phyloP scores from a whole-genome alignment of 2,888 invertebrate species.

The Melanotus villosus region DNA sequence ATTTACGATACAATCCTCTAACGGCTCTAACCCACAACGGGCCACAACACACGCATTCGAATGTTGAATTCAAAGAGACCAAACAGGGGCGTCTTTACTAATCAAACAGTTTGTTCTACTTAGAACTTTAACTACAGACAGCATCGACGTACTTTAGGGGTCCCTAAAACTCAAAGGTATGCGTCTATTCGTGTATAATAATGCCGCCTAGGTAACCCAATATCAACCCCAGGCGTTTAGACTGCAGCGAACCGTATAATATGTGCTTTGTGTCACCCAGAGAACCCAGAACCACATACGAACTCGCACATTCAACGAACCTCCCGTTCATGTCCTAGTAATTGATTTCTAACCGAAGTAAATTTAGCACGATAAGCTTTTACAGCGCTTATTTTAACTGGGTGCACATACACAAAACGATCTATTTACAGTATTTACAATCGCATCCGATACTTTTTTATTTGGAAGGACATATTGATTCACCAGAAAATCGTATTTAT shows the following conservation, averaged over 20 bases:
- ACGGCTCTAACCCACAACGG: too few relatives aligned
- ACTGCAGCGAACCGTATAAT: slow-evolving; percentile 37
- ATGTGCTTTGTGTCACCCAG: slow-evolving; percentile 39
- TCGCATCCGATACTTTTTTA: too few relatives aligned
- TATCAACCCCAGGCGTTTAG: slow-evolving; percentile 35
- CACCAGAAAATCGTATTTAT: too few relatives aligned
- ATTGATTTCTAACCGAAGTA: slow-evolving; percentile 35
- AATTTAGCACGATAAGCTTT: slow-evolving; percentile 22
- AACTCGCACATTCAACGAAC: slow-evolving; percentile 32
- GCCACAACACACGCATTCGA: too few relatives aligned
- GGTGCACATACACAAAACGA: background rate
- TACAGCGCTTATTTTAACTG: background rate
- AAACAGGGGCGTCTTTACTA: background rate
- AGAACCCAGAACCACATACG: slow-evolving; percentile 30
- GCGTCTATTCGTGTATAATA: slow-evolving; percentile 33
- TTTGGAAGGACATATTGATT: too few relatives aligned
- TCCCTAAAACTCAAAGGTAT: slow-evolving; percentile 29
- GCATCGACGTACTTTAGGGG: slow-evolving; percentile 7
- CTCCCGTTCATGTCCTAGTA: slow-evolving; percentile 16
- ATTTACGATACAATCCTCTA: too few relatives aligned
- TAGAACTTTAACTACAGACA: background rate
- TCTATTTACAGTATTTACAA: too few relatives aligned
- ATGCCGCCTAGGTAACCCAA: slow-evolving; percentile 31
- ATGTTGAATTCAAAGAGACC: too few relatives aligned
- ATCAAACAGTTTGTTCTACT: slow-evolving; percentile 5